Percentiles rank a stretch among this genome's conserved stretches.
Conservation (phyloP, 2,888 invertebrate species). For the Drosophila heteroneura region DNA sequence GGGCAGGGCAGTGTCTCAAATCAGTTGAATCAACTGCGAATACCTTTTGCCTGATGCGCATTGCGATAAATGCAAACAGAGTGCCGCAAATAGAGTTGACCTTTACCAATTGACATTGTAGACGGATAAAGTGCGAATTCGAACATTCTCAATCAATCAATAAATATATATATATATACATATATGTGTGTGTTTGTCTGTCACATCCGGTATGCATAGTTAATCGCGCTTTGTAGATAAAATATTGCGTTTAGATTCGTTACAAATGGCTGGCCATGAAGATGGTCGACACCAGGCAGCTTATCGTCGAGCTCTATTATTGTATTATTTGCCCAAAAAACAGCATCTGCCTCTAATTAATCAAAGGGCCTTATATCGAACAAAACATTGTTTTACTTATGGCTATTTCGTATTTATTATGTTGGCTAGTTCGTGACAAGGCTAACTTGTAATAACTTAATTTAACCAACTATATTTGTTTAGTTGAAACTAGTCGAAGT, state of each 20-base stretch:
- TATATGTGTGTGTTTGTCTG: background rate
- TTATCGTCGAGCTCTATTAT: background rate
- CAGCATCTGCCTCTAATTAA: background rate
- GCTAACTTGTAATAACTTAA: background rate
- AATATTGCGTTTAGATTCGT: background rate
- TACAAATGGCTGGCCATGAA: background rate
- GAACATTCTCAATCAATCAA: slow-evolving; percentile 40
- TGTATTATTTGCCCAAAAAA: background rate
- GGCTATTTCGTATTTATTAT: background rate
- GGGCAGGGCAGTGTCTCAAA: background rate
- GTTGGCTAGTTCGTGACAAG: background rate
- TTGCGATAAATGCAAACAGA: slow-evolving; percentile 18
- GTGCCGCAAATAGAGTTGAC: slow-evolving; percentile 46
- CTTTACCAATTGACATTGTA: slow-evolving; percentile 29
- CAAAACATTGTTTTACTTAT: background rate
- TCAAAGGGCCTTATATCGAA: background rate
- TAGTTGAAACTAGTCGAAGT: background rate
- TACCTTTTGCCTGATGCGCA: slow-evolving; percentile 20
- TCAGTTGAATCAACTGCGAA: slow-evolving; percentile 3
- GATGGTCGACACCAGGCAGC: background rate
- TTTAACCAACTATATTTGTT: background rate
- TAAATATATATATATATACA: background rate
- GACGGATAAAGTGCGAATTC: slow-evolving; percentile 42
- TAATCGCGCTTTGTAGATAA: background rate
- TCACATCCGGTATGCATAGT: slow-evolving; percentile 24